These are phyloP conservation scores for Drosophila watanabei DNA, from an alignment of 1,140 invertebrate genomes.

Conservation along the genomic window DNA sequence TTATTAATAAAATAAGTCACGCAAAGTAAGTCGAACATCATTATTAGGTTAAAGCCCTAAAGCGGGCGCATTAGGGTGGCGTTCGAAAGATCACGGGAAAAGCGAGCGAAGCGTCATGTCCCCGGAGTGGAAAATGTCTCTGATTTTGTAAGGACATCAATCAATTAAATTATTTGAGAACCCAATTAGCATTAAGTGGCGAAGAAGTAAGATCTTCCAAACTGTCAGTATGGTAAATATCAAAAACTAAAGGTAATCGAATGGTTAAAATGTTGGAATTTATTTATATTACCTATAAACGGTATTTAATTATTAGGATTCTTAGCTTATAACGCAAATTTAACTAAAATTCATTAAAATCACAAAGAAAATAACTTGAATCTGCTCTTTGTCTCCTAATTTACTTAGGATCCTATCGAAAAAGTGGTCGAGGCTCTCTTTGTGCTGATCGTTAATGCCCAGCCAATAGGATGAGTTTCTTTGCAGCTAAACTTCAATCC, in stretches of 20 bases:
- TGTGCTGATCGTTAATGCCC: background rate
- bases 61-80: slow-evolving; percentile 73
- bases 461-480: background rate
- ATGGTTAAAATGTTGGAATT: background rate
- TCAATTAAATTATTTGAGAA: slow-evolving; percentile 10
- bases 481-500: background rate
- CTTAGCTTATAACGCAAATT: background rate
- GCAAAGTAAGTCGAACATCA: slow-evolving; percentile 83
- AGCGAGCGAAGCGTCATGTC: background rate
- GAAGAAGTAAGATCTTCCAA: background rate
- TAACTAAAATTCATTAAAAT: background rate
- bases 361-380: background rate
- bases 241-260: background rate
- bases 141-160: slow-evolving; percentile 16
- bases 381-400: background rate
- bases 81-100: slow-evolving; percentile 19
- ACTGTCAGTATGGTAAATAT: background rate
- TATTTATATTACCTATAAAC: background rate
- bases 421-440: background rate
- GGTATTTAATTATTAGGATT: background rate
- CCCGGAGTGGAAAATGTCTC: slow-evolving; percentile 32
- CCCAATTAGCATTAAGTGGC: slow-evolving; percentile 11
- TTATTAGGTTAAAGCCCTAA: slow-evolving; percentile 85
- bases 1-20: slow-evolving; percentile 85
- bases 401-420: background rate